These are phyloP conservation scores for Alauda arvensis DNA, from an alignment of 2,797 vertebrate genomes.

Conservation along the genomic window DNA sequence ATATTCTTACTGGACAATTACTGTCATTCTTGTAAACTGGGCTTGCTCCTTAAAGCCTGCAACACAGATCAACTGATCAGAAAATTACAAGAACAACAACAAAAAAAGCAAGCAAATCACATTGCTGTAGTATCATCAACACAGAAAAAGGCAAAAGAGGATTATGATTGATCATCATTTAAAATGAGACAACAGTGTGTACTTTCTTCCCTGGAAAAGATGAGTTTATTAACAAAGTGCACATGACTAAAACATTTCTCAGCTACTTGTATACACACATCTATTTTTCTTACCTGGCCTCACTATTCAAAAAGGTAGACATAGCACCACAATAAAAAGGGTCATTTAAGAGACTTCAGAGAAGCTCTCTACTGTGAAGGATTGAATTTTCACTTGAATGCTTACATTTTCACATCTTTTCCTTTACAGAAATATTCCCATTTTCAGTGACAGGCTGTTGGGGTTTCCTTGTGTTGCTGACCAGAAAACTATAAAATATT, in stretches of 20 bases:
- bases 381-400: constrained; percentile 85
- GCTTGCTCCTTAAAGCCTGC: background rate
- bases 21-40: background rate
- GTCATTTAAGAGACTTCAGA: constrained; percentile 81
- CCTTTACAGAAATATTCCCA: constrained; percentile 66
- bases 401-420: constrained; percentile 77
- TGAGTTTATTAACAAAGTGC: constrained; percentile 72
- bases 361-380: constrained; percentile 81
- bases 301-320: constrained; percentile 76
- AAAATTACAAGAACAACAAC: background rate
- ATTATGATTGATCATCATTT: constrained; percentile 18
- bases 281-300: constrained; percentile 75
- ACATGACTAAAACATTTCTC: constrained; percentile 74
- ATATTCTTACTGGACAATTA: background rate
- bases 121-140: background rate
- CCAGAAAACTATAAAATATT: constrained; percentile 60
- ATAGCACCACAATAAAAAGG: constrained; percentile 79
- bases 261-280: constrained; percentile 72
- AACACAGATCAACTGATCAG: background rate
- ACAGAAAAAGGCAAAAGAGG: constrained; percentile 12
- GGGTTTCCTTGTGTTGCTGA: constrained; percentile 53
- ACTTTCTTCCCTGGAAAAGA: constrained; percentile 71
- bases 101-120: background rate
- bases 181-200: constrained; percentile 38
- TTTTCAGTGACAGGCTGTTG: constrained; percentile 67